phyloP scores from a whole-genome alignment of 2,888 invertebrate species.

The Fragum fragum region DNA sequence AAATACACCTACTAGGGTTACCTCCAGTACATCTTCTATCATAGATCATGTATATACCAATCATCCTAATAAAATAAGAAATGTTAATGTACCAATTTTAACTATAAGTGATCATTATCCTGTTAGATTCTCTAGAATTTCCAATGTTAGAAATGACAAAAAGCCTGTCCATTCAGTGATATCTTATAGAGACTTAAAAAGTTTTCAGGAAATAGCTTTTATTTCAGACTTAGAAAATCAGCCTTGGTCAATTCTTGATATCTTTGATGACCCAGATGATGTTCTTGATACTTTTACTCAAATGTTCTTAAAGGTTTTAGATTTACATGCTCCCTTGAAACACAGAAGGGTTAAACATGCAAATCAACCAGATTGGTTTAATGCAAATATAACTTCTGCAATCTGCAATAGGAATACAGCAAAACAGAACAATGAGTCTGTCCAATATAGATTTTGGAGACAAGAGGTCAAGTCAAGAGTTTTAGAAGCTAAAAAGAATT shows the following conservation, averaged over 20 bases:
- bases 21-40: background rate
- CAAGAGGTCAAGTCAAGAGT: background rate
- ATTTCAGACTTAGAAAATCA: conserved; percentile 9
- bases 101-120: conserved; percentile 27
- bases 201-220: background rate
- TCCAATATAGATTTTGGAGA: background rate
- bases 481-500: background rate
- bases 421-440: background rate
- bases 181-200: background rate
- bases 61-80: background rate
- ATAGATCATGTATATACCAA: conserved; percentile 23
- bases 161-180: background rate
- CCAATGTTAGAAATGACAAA: background rate
- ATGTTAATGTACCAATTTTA: background rate
- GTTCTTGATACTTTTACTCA: background rate
- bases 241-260: conserved; percentile 13
- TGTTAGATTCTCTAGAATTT: background rate
- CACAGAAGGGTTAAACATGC: background rate
- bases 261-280: conserved; percentile 13
- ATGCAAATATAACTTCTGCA: background rate
- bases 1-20: conserved; percentile 17
- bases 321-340: background rate
- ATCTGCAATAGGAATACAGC: background rate
- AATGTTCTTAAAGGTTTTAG: background rate
- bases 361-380: background rate